phyloP scores from a whole-genome alignment of 2,113 vertebrate genomes.

The Mandrillus leucophaeus region DNA sequence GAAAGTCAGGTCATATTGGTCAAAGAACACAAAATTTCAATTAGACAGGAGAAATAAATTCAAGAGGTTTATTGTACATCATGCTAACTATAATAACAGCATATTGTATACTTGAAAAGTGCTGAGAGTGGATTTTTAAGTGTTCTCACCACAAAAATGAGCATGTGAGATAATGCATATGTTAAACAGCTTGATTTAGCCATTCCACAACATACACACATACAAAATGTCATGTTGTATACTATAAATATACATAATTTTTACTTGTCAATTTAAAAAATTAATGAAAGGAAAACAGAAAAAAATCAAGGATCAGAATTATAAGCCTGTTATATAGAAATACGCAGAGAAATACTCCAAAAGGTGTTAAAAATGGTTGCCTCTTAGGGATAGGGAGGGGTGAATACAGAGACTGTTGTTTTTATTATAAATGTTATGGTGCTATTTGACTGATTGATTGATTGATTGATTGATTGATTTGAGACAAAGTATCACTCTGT shows the following conservation, averaged over 20 bases:
- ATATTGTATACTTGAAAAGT: fast-evolving
- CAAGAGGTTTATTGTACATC: too few species aligned
- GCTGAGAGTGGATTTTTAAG: not conserved
- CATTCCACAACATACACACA: fast-evolving
- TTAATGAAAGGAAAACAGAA: not conserved
- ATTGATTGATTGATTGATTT: not conserved
- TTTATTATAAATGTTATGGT: not conserved
- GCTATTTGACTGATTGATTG: not conserved
- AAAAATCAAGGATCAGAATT: not conserved
- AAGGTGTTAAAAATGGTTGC: not conserved
- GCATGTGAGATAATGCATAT: not conserved
- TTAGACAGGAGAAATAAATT: not conserved
- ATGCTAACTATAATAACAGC: not conserved
- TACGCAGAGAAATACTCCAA: too few species aligned
- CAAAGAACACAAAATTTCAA: not conserved
- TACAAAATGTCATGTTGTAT: not conserved
- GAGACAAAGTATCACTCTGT: not conserved
- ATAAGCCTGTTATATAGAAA: not conserved
- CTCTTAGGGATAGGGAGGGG: too few species aligned
- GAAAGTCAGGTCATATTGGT: not conserved
- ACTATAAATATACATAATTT: too few species aligned
- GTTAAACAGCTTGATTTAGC: not conserved
- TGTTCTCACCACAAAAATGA: not conserved
- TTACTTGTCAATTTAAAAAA: not conserved
- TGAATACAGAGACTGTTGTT: not conserved